Conservation (phyloP, 2,888 invertebrate species). For the Actias luna region DNA sequence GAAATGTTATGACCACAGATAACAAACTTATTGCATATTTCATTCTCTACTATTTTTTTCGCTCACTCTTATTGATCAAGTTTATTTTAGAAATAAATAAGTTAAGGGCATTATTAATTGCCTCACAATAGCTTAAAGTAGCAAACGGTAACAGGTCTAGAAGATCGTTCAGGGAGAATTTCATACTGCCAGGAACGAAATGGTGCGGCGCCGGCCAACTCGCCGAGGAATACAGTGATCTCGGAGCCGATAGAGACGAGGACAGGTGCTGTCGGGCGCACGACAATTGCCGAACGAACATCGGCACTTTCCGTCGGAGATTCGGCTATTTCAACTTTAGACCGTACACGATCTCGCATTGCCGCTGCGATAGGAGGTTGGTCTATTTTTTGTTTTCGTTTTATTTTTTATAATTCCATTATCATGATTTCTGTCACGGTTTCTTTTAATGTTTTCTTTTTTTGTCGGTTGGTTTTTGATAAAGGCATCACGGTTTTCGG, state of each 20-base stretch:
- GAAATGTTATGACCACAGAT: no score
- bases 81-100: neutral
- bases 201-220: constrained; percentile 88
- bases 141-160: constrained; percentile 57
- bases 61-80: no score
- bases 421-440: constrained; percentile 16
- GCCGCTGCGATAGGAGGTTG: constrained; percentile 90
- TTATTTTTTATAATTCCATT: constrained; percentile 24
- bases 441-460: constrained; percentile 12
- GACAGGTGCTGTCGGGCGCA: constrained; percentile 89
- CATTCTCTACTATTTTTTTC: no score
- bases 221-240: constrained; percentile 82
- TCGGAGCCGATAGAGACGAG: constrained; percentile 77
- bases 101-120: neutral
- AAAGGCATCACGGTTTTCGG: neutral
- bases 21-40: no score
- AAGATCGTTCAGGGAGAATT: constrained; percentile 75
- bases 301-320: constrained; percentile 83
- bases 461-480: neutral
- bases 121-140: constrained; percentile 11
- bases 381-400: constrained; percentile 51
- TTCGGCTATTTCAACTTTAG: constrained; percentile 85
- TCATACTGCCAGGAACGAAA: constrained; percentile 85
- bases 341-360: constrained; percentile 88
- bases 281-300: constrained; percentile 85